Percentiles rank a stretch among this genome's conserved stretches.
phyloP scores from a whole-genome alignment of 2,113 vertebrate genomes.

The Pogonocichla stellata region DNA sequence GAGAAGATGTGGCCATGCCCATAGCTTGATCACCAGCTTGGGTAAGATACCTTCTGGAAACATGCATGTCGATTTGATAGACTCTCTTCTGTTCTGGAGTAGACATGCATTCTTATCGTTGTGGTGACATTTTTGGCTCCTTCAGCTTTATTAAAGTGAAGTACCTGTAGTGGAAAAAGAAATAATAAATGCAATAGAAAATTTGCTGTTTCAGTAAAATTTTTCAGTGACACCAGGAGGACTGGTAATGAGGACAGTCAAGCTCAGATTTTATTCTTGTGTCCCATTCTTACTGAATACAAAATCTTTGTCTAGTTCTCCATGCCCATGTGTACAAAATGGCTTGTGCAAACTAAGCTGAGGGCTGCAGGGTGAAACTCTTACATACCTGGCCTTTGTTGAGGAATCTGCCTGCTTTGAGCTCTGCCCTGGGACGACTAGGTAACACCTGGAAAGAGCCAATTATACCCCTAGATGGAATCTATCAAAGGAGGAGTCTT shows the following conservation, averaged over 20 bases:
- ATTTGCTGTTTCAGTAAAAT: background rate
- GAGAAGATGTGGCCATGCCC: background rate
- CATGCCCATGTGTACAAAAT: background rate
- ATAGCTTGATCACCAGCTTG: background rate
- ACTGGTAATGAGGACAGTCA: background rate
- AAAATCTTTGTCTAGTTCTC: background rate
- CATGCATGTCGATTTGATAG: background rate
- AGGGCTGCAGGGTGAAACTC: background rate
- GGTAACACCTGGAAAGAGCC: background rate
- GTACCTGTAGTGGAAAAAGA: slow-evolving; percentile 5
- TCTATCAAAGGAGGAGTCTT: background rate
- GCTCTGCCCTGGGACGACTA: background rate
- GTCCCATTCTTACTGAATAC: background rate
- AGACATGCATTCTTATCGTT: slow-evolving; percentile 43
- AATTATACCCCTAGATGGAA: background rate
- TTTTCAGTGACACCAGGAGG: background rate
- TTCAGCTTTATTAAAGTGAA: slow-evolving; percentile 46
- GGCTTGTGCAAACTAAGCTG: background rate
- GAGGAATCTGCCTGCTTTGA: background rate
- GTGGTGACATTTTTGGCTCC: background rate
- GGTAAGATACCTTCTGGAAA: slow-evolving; percentile 46
- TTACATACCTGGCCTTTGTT: background rate
- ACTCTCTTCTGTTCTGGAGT: background rate
- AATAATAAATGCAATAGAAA: background rate
- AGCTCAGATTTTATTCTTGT: background rate